Base-by-base conservation (phyloP, 2,113 vertebrate genomes). In the Morone saxatilis region DNA sequence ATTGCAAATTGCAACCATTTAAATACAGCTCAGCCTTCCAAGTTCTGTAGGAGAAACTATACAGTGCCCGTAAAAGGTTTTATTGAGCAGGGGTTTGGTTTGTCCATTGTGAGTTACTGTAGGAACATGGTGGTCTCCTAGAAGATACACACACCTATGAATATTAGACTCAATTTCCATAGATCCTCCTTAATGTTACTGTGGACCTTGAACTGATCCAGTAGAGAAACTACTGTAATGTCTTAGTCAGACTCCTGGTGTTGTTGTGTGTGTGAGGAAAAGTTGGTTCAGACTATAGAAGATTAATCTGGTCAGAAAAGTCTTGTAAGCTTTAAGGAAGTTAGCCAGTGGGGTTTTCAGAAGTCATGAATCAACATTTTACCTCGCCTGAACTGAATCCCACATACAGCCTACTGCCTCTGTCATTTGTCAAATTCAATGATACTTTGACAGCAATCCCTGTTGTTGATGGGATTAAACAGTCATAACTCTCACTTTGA, bases 401-500 rank as follows among this genome's bases (percentile, higher is more conserved):
- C 76, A 81, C 56, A 77, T 54, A 70, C 31, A 31, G 31, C 31
- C 31, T 78, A 45, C 48, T 63, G 71, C 12, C 70, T 76, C 54
- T 70, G 79, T 84, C 83, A 86, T 89, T 89, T 82, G 86, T 89
- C 85, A 84, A 80, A 88, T 83, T 79, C 81, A 62, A 50, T 73
- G 79, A 77, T 82, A 86, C 71, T 85, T 75, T 85, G 90, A 91
- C 89, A 89, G 86, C 81, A 87, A 85, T 85, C 86, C 89, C 71
- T 76, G 83, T 88, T 86, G 73, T 82, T 89, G 87, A 86, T 89
- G 85, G 91, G 93, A 94, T 92, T 94, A 89, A 84, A 76, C 84
- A 87, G 78, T 80, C 90, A 82, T 66, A 85, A 89, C 10, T 86
- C 81, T 62, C 69, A 47, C 57, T 31, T 67, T 86, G 67, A 56